Evolutionary conservation across 2,888 invertebrate species (phyloP), one percentile per base, ranked within the genome.

Genomic region (Catocala sponsa): DNA sequence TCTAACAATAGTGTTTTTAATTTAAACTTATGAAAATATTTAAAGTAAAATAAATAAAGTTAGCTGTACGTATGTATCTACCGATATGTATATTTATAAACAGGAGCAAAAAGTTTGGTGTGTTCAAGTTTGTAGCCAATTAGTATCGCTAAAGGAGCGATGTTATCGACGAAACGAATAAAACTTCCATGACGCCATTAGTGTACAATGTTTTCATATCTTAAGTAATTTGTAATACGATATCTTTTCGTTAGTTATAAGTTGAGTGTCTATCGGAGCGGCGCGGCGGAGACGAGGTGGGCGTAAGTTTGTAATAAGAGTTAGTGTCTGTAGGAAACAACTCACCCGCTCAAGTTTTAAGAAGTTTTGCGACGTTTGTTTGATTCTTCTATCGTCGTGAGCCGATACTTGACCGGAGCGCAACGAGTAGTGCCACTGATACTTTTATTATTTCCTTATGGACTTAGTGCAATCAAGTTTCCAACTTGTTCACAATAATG

Each of bases 401-500:
- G 65, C 73, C 74, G 83, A 87, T 88, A 89, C 88, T 85, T 82
- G 72, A 73, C 65, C 70, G 70, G 75, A 67, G 76, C 78, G 74
- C 80, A 72, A 85, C 76, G 83, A 85, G 85, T 82, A 85, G 85
- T 82, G 82, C 79, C 72, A 77, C 81, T 83, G 85, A 90, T 90
- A 89, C 90, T 90, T 90, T 88, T 91, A 90, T 91, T 91, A 89
- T 90, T 88, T 87, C 84, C 83, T 85, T 81, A 83, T 82, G 76
- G 80, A 85, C 82, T 87, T 84, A 76, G 78, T 80, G 78, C 82
- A 83, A 83, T 86, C 81, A 77, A 85, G 76, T 85, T 83, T 71
- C 70, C 63, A 76, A 81, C 79, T 83, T 76, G 76, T 77, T 79
- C 69, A 65, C 77, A 69, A 77, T 82, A 82, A 82, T 81, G 67